These are phyloP conservation scores for Silurus aristotelis DNA, from an alignment of 2,797 vertebrate species.

Conservation along the genomic window DNA sequence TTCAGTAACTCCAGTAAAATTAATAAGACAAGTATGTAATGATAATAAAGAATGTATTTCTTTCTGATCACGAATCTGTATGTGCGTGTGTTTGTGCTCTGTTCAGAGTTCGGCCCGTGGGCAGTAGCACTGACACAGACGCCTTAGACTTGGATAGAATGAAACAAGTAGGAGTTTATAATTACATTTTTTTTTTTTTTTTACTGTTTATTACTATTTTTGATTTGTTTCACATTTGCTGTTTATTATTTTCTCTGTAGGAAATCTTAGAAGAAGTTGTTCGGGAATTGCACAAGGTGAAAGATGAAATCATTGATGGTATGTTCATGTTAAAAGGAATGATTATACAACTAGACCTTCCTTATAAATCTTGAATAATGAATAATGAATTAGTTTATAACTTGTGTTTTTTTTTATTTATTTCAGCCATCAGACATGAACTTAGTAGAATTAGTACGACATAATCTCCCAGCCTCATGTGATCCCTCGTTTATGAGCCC, in stretches of 20 bases:
- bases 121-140: conserved; percentile 86
- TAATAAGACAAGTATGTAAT: not conserved
- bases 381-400: conserved; percentile 1
- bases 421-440: conserved; percentile 96
- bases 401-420: not conserved
- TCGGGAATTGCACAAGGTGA: conserved; percentile 97
- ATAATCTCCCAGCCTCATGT: conserved; percentile 76
- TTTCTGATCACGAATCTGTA: not conserved
- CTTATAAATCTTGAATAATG: conserved; percentile 1
- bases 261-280: conserved; percentile 99
- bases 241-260: conserved; percentile 63
- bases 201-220: not conserved
- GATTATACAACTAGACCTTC: not conserved
- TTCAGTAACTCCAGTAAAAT: not conserved
- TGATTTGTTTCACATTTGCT: not conserved
- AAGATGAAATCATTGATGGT: conserved; percentile 99
- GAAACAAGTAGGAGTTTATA: conserved; percentile 86
- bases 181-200: not conserved
- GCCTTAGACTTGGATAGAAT: conserved; percentile 94
- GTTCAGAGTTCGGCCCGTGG: conserved; percentile 87
- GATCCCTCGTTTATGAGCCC: conserved; percentile 62
- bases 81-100: not conserved
- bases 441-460: conserved; percentile 96
- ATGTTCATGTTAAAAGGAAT: conserved; percentile 59
- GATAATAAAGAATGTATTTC: not conserved